phyloP scores from a whole-genome alignment of 1,140 invertebrate genomes.

The Gryon sp. region DNA sequence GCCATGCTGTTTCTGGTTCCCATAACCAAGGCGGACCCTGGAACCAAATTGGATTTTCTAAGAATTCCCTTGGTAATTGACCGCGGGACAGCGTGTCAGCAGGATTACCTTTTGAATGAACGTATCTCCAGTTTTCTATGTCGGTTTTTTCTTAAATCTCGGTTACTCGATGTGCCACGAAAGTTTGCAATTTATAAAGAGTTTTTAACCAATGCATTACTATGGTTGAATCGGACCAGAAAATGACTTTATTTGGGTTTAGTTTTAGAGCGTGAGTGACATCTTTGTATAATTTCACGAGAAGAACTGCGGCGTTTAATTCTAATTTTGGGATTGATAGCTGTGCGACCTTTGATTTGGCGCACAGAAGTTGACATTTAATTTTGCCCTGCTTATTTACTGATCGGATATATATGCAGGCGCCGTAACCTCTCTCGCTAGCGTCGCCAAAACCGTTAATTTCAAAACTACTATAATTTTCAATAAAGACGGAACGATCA shows the following conservation, averaged over 20 bases:
- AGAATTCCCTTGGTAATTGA: slow-evolving; percentile 4
- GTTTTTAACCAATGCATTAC: slow-evolving; percentile 64
- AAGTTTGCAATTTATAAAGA: slow-evolving; percentile 18
- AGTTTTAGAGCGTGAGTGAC: slow-evolving; percentile 34
- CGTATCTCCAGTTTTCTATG: slow-evolving; percentile 72
- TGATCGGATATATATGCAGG: slow-evolving; percentile 62
- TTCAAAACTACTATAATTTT: too few relatives aligned
- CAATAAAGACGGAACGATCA: not conserved
- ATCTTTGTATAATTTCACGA: slow-evolving; percentile 42
- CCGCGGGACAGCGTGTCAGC: slow-evolving; percentile 72
- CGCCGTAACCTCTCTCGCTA: slow-evolving; percentile 65
- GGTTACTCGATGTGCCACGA: slow-evolving; percentile 69
- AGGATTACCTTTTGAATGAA: too few relatives aligned
- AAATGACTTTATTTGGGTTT: slow-evolving; percentile 5
- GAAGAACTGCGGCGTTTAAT: slow-evolving; percentile 69
- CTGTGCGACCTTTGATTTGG: slow-evolving; percentile 71
- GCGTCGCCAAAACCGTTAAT: slow-evolving; percentile 69
- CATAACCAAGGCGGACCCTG: slow-evolving; percentile 13
- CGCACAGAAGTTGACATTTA: slow-evolving; percentile 39
- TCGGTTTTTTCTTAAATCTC: slow-evolving; percentile 63
- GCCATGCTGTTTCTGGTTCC: not conserved
- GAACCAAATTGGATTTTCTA: not conserved
- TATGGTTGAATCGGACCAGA: slow-evolving; percentile 68
- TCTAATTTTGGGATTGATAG: slow-evolving; percentile 74
- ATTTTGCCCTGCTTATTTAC: slow-evolving; percentile 1